These are phyloP conservation scores for Prionailurus viverrinus DNA, from an alignment of 2,113 vertebrate species.

Conservation along the genomic window DNA sequence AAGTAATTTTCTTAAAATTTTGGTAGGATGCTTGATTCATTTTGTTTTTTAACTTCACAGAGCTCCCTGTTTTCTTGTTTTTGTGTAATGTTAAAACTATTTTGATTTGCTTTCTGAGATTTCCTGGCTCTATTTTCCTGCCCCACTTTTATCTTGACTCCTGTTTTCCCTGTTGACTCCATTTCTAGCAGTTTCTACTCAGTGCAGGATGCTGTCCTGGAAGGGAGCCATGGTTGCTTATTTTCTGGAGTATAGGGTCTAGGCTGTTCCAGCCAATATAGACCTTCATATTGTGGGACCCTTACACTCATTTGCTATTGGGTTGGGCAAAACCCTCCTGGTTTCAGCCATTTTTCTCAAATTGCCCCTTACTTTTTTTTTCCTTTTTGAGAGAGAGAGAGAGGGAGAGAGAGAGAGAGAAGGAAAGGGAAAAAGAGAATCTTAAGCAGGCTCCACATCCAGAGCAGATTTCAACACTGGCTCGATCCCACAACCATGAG, in stretches of 20 bases:
- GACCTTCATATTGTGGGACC: neutral
- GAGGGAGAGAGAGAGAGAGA: too few species aligned
- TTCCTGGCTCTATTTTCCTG: neutral
- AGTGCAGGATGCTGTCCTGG: neutral
- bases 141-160: neutral
- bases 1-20: conserved; percentile 32
- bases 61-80: neutral
- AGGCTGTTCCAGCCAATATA: neutral
- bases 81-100: neutral
- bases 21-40: neutral
- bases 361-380: neutral
- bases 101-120: neutral
- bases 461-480: too few species aligned
- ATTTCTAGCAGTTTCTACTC: neutral
- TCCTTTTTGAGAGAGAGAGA: too few species aligned
- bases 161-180: neutral
- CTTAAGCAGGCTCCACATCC: too few species aligned
- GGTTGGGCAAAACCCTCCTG: neutral
- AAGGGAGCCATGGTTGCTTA: neutral
- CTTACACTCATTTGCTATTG: neutral
- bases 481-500: too few species aligned
- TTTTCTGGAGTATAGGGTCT: neutral
- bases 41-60: neutral
- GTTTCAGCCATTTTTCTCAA: conserved; percentile 33
- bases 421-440: too few species aligned